Conservation (phyloP, 2,113 vertebrate genomes). For the Malurus elegans region DNA sequence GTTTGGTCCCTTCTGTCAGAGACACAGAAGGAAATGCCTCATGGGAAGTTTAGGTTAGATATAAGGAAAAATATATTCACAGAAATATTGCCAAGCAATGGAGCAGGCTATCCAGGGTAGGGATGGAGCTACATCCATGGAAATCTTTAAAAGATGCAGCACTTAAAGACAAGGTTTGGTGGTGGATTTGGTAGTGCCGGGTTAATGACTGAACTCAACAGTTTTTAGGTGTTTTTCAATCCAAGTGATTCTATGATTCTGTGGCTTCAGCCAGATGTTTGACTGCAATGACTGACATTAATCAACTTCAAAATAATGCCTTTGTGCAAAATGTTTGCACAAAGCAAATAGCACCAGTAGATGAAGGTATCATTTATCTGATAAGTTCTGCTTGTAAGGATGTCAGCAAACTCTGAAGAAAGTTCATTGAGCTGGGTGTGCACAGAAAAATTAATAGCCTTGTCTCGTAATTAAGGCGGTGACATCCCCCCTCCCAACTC, state of each 20-base stretch:
- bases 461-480: conserved; percentile 31
- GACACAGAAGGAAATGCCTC: neutral
- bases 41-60: no score
- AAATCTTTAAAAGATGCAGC: neutral
- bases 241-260: no score
- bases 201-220: no score
- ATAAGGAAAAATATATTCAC: neutral
- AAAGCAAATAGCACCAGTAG: conserved; percentile 41
- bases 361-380: neutral
- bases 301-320: conserved; percentile 61
- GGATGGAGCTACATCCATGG: neutral
- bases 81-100: neutral
- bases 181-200: neutral
- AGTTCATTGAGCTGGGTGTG: conserved; percentile 35
- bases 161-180: neutral
- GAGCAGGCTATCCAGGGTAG: neutral
- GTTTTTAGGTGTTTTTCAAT: neutral
- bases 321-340: conserved; percentile 10
- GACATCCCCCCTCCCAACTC: neutral
- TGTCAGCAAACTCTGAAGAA: conserved; percentile 19
- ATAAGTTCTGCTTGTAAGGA: neutral
- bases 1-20: neutral
- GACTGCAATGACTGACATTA: conserved; percentile 40
- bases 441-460: conserved; percentile 55
- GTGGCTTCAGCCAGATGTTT: conserved; percentile 50